phyloP scores from a whole-genome alignment of 2,888 invertebrate genomes.

The Lottia gigantea region DNA sequence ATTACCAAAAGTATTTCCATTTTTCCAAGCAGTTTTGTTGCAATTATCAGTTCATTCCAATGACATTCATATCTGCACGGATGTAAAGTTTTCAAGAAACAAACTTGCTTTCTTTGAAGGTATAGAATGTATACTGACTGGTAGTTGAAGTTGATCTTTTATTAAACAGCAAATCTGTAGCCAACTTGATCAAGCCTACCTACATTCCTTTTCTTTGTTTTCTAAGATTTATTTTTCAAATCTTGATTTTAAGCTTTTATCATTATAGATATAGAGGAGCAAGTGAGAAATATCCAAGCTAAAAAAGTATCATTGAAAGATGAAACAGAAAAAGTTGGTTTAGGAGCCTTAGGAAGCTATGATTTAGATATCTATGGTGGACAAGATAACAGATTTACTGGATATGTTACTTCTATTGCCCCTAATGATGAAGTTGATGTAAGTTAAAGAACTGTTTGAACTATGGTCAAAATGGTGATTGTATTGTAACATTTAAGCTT shows the following conservation, averaged over 20 bases:
- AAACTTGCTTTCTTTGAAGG: too few relatives aligned
- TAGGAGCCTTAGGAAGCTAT: conserved; percentile 87
- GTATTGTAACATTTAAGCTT: too few relatives aligned
- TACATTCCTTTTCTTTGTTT: too few relatives aligned
- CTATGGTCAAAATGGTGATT: neutral
- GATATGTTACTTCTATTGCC: conserved; percentile 95
- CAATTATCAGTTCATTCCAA: too few relatives aligned
- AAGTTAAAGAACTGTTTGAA: conserved; percentile 31
- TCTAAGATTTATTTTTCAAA: neutral
- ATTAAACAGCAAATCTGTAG: too few relatives aligned
- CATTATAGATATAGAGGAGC: conserved; percentile 90
- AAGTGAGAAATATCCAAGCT: conserved; percentile 89
- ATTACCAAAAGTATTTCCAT: too few relatives aligned
- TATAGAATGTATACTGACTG: too few relatives aligned
- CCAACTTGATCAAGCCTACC: too few relatives aligned
- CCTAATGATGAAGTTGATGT: conserved; percentile 92
- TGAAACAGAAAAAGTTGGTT: conserved; percentile 74
- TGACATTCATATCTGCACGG: too few relatives aligned
- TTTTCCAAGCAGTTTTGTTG: too few relatives aligned
- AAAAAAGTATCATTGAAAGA: conserved; percentile 77
- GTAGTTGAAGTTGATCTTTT: too few relatives aligned
- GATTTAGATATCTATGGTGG: conserved; percentile 94
- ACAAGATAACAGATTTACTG: conserved; percentile 89
- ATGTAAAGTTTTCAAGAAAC: too few relatives aligned
- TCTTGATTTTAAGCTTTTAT: conserved; percentile 30